Evolutionary conservation across 1,140 invertebrate genomes (phyloP), one percentile per base, ranked within the genome.

Genomic region (Octopus sinensis): DNA sequence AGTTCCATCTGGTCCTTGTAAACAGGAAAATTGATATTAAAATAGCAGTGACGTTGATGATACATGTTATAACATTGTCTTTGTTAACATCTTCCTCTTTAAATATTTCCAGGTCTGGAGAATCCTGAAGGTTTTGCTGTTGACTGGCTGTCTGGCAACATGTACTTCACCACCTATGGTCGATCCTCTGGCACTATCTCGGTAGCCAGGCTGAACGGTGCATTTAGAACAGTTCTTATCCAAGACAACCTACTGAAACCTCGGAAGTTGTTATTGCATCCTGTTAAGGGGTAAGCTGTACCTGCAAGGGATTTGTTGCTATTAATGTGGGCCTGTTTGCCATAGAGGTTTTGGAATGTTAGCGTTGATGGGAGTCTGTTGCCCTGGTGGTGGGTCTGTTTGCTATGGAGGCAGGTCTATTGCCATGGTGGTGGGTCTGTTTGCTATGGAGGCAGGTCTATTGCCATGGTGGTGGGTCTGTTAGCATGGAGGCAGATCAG

Each of bases 61-160:
- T 43, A 54, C 12, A 79, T 17, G 17, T 12, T 12, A 79, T 12
- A 79, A 54, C 10, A 79, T 13, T 53, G 23, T 54, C 23, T 43
- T 53, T 51, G 23, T 12, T 71, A 71, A 13, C 12, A 23, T 71
- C 23, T 12, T 71, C 12, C 23, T 71, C 23, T 71, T 71, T n/a
- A 43, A 43, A 43, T 43, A 43, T 81, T 78, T 79, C 6, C 79
- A 90, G 87, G 88, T 78, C 80, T 88, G 52, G 85, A 84, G 53
- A 86, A 86, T 82, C 83, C 86, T 9, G 82, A 85, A 71, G 94
- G 94, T 3, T 92, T 94, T 88, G 92, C 92, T 54, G 91, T 94
- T 81, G 95, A 96, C 91, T 96, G 95, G 95, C 92, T 95, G 75
- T 95, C 94, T 13, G 90, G 92, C 43, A 93, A 94, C 83, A 92